Percentiles rank a stretch among this genome's conserved stretches.
These are phyloP conservation scores for Gracilinanus agilis DNA, from an alignment of 2,113 vertebrate genomes.

Conservation along the genomic window DNA sequence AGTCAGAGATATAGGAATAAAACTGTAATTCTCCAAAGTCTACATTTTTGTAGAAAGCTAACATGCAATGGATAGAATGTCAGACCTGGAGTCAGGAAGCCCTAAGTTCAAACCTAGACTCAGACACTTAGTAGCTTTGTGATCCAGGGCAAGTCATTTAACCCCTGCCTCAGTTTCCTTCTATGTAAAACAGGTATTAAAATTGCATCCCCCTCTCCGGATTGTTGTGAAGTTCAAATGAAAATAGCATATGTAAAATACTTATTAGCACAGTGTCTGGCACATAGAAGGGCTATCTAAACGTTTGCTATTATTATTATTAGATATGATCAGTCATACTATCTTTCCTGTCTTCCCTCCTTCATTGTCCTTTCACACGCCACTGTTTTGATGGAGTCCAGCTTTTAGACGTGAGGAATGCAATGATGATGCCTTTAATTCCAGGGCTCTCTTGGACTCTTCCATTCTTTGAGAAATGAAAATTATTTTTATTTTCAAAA, in stretches of 20 bases:
- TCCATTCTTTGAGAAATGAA: neutral
- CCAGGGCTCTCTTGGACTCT: neutral
- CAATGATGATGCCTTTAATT: neutral
- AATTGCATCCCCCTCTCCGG: neutral
- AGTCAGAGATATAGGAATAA: neutral
- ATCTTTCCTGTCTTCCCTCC: neutral
- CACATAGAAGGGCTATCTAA: neutral
- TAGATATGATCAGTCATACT: neutral
- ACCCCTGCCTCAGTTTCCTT: neutral
- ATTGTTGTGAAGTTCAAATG: neutral
- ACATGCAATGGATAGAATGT: neutral
- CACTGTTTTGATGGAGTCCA: neutral
- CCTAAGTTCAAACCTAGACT: neutral
- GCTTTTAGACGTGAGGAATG: neutral
- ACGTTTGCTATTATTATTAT: neutral
- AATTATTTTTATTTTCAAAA: neutral
- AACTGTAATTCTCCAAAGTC: neutral
- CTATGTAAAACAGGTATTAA: neutral
- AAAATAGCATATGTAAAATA: neutral
- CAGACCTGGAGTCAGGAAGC: neutral
- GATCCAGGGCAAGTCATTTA: neutral
- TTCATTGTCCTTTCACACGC: neutral
- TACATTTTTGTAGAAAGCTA: neutral
- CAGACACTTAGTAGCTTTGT: neutral
- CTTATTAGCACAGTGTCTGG: neutral